Evolutionary conservation across 2,888 invertebrate genomes (phyloP), one percentile per base, ranked within the genome.

Genomic region (Lomographa bimaculata): DNA sequence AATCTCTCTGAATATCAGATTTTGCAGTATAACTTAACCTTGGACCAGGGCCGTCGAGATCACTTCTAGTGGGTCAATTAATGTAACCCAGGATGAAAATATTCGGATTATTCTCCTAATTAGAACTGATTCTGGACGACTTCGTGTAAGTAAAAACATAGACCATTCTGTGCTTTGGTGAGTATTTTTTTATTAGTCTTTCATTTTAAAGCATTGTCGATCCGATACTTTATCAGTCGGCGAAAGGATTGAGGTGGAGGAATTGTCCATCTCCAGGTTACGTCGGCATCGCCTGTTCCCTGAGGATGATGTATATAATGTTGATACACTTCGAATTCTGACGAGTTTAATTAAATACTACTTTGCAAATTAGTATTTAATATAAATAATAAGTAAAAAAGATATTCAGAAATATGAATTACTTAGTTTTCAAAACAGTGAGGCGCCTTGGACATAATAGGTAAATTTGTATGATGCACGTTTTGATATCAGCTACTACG

Each of bases 191-290:
- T 7, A 16, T 27, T 16, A 14, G 14, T 14, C 14, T 7, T 19
- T 30, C 7, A 12, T 30, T 30, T 30, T 20, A 30, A 19, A 30
- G 30, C 20, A 19, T 30, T 30, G 10, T 20, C 30, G 30, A 12
- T 11, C 30, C 7, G 20, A 20, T 19, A 20, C 30, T n/a, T 20
- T 20, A 11, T 9, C 30, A 10, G 30, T 20, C 21, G 21, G 19
- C 21, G 19, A 30, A 21, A 7, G 16, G 26, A 16, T 26, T 16
- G 14, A 26, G 26, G 12, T 16, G 26, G 14, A 26, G 26, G 26
- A 26, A 16, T 14, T 6, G 7, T 26, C 26, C 26, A 26, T 14
- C 12, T 26, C 16, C 16, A 26, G 14, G 16, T 21, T 9, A 21
- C 21, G 21, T 21, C 21, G 20, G 10, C 30, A 20, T 30, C 20